Evolutionary conservation across 1,140 invertebrate genomes (phyloP).

Genomic region (Ceratina japonica): DNA sequence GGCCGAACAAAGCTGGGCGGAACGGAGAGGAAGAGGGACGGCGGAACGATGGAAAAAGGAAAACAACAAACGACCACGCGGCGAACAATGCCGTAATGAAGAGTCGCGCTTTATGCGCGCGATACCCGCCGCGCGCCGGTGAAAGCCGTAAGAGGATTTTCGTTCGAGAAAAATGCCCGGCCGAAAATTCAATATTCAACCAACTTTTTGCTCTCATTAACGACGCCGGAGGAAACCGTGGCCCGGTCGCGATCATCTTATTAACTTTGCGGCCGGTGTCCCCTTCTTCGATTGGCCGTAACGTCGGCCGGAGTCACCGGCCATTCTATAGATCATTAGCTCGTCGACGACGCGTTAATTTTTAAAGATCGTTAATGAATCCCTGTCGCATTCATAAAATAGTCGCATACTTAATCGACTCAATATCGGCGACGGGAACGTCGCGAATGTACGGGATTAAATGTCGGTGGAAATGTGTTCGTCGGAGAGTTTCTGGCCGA

Average conservation of each 20-base stretch:
- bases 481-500: not conserved
- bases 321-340: too few species aligned
- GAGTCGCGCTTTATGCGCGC: slow-evolving; percentile 19
- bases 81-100: slow-evolving; percentile 28
- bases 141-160: slow-evolving; percentile 27
- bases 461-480: not conserved
- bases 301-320: too few species aligned
- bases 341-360: too few species aligned
- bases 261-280: not conserved
- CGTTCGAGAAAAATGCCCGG: slow-evolving; percentile 21
- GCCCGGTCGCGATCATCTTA: not conserved
- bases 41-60: not conserved
- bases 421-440: too few species aligned
- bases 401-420: too few species aligned
- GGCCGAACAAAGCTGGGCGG: not conserved
- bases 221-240: not conserved
- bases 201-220: slow-evolving; percentile 23
- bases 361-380: too few species aligned
- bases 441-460: not conserved
- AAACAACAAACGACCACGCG: slow-evolving; percentile 26
- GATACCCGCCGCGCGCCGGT: not conserved
- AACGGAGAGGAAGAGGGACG: not conserved
- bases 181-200: slow-evolving; percentile 14
- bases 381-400: too few species aligned
- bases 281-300: not conserved